phyloP scores from a whole-genome alignment of 2,797 vertebrate genomes.

The Otolemur crassicaudatus region DNA sequence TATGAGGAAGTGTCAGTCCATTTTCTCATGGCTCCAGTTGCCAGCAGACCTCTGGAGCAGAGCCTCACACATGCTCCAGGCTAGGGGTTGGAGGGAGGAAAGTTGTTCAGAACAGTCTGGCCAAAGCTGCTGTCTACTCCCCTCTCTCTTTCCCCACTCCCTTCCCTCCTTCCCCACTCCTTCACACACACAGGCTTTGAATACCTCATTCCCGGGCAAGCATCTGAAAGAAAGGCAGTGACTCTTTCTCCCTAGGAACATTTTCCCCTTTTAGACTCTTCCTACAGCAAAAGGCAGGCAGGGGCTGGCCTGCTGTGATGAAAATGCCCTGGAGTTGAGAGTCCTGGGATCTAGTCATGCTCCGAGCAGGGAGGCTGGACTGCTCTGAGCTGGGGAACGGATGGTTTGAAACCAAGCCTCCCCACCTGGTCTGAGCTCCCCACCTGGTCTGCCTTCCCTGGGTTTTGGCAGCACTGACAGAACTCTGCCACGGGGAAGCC shows the following conservation, averaged over 20 bases:
- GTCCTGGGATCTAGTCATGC: not conserved
- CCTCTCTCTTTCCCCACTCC: not conserved
- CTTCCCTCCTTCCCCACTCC: not conserved
- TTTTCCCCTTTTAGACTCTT: not conserved
- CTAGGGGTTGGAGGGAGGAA: not conserved
- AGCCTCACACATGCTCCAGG: not conserved
- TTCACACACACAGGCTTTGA: not conserved
- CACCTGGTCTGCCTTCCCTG: fast-evolving
- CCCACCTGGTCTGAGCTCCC: fast-evolving
- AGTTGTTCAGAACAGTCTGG: not conserved
- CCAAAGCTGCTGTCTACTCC: too few species aligned
- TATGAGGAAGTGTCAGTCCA: not conserved
- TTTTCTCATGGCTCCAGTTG: not conserved
- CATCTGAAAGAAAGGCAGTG: not conserved
- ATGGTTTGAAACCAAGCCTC: not conserved
- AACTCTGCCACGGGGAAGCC: not conserved
- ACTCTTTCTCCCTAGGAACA: not conserved
- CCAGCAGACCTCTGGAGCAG: not conserved
- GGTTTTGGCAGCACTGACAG: not conserved
- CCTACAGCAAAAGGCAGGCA: not conserved
- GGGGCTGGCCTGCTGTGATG: not conserved
- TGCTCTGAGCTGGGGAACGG: not conserved
- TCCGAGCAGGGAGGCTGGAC: not conserved
- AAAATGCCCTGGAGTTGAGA: not conserved
- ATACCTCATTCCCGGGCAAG: not conserved